Evolutionary conservation across 2,888 invertebrate species (phyloP).

Genomic region (Alloscopus bannaensis): DNA sequence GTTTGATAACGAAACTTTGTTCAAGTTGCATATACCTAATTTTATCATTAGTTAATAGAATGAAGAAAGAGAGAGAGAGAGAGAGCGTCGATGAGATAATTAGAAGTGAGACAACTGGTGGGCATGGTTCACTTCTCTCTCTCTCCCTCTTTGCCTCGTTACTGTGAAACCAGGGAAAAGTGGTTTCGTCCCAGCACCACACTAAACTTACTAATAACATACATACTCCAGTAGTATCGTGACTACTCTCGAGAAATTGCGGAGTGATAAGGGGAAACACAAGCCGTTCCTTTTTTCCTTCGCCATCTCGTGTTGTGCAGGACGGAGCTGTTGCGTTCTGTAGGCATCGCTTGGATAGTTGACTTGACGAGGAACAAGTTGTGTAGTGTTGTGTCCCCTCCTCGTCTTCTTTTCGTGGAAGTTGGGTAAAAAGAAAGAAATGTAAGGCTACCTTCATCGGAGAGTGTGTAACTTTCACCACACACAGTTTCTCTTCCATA

Average conservation of each 20-base stretch:
- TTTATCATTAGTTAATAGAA: slow-evolving; percentile 46
- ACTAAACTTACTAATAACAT: not conserved
- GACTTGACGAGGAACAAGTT: slow-evolving; percentile 42
- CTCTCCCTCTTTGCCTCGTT: not conserved
- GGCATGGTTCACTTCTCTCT: slow-evolving; percentile 20
- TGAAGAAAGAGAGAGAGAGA: too few relatives aligned
- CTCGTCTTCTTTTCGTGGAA: too few relatives aligned
- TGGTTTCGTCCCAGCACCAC: not conserved
- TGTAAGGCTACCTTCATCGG: too few relatives aligned
- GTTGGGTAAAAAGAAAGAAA: too few relatives aligned
- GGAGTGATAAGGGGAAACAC: not conserved
- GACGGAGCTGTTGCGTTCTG: too few relatives aligned
- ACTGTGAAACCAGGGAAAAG: slow-evolving; percentile 8
- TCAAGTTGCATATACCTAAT: slow-evolving; percentile 42
- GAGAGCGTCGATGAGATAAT: slow-evolving; percentile 47
- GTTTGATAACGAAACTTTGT: not conserved
- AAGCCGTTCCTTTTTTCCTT: too few relatives aligned
- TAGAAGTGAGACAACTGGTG: slow-evolving; percentile 16
- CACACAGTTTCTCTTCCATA: too few relatives aligned
- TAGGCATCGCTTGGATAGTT: too few relatives aligned
- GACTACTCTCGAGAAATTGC: not conserved
- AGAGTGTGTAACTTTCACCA: too few relatives aligned
- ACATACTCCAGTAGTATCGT: not conserved
- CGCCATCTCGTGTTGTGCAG: too few relatives aligned
- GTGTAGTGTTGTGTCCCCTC: too few relatives aligned